Evolutionary conservation across 1,140 invertebrate genomes (phyloP).

Genomic region (Batillaria attramentaria): DNA sequence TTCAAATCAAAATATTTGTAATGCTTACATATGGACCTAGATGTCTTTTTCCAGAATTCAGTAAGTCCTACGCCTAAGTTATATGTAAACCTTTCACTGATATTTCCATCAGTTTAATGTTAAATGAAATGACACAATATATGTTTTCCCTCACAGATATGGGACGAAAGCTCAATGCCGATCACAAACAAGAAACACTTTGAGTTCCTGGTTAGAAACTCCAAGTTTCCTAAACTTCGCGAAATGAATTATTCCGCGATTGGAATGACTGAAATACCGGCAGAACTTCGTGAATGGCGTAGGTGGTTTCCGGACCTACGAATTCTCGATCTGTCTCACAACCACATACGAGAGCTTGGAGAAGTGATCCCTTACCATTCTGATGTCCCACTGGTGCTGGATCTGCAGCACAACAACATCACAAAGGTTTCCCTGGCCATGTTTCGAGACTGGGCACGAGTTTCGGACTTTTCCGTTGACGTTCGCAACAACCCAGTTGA

Average conservation of each 20-base stretch:
- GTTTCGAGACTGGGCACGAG: slow-evolving; percentile 24
- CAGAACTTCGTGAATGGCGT: slow-evolving; percentile 22
- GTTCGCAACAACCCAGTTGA: slow-evolving; percentile 38
- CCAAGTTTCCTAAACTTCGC: slow-evolving; percentile 27
- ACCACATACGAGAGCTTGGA: slow-evolving; percentile 22
- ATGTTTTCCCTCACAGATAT: not conserved
- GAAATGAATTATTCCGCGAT: slow-evolving; percentile 34
- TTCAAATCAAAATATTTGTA: no score
- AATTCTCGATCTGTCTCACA: slow-evolving; percentile 34
- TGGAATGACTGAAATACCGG: slow-evolving; percentile 12
- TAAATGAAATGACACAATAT: not conserved
- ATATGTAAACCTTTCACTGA: not conserved
- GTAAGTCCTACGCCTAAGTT: not conserved
- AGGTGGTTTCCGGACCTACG: slow-evolving; percentile 22
- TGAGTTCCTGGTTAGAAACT: slow-evolving; percentile 9
- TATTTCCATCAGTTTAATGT: not conserved
- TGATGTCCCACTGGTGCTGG: not conserved
- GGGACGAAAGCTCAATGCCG: slow-evolving; percentile 31
- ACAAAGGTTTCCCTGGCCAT: slow-evolving; percentile 22
- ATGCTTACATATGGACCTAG: not conserved
- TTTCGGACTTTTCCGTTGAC: slow-evolving; percentile 29
- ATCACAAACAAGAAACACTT: slow-evolving; percentile 24
- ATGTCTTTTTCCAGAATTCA: not conserved
- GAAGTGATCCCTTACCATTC: not conserved
- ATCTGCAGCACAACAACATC: slow-evolving; percentile 38